Evolutionary conservation across 2,888 invertebrate species (phyloP).

Genomic region (Salticus scenicus): DNA sequence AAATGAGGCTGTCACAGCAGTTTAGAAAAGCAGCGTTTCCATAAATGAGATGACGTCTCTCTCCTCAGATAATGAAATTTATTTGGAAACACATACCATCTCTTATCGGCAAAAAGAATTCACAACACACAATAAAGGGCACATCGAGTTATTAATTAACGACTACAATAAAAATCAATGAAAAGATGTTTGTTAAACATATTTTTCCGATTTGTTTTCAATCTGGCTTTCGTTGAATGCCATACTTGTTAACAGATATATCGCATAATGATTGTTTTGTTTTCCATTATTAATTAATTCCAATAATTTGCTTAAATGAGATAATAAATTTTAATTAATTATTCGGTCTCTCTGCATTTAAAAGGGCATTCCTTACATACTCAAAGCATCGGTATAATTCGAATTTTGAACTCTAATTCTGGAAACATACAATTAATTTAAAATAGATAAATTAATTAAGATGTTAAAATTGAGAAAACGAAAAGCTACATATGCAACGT

Average conservation of each 20-base stretch:
- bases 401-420: too few species aligned
- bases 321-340: too few species aligned
- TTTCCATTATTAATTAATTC: background rate
- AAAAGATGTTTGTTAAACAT: background rate
- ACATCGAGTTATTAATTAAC: constrained; percentile 3
- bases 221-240: background rate
- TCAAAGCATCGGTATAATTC: too few species aligned
- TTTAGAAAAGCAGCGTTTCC: background rate
- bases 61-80: constrained; percentile 2
- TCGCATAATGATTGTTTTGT: background rate
- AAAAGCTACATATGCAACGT: too few species aligned
- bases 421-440: too few species aligned
- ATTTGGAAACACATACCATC: background rate
- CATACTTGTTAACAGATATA: background rate
- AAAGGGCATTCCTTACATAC: too few species aligned
- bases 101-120: background rate
- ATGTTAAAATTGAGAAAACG: too few species aligned
- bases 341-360: too few species aligned
- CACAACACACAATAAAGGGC: background rate
- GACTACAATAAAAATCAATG: background rate
- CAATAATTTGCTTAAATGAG: background rate
- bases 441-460: too few species aligned
- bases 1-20: constrained; percentile 4
- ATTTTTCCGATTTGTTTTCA: background rate
- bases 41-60: background rate